Evolutionary conservation across 2,888 invertebrate genomes (phyloP), one percentile per base, ranked within the genome.

Genomic region (Galeopsomyia nigrocyanea): DNA sequence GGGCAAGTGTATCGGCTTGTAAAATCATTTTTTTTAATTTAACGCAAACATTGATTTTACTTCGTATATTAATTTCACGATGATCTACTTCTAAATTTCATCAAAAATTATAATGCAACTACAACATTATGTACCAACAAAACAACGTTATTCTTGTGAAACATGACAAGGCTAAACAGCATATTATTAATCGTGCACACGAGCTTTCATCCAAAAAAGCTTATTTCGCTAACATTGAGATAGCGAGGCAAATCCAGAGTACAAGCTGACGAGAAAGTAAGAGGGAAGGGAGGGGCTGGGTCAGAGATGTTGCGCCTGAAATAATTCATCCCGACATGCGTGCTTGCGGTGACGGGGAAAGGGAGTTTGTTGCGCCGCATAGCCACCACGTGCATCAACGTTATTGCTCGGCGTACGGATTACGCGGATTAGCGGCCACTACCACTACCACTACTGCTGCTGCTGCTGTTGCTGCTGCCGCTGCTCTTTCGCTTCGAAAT

Each of bases 331-430:
- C 57, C 16, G 16, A 13, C 13, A 47, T 57, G 26, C 21, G 39
- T 19, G 58, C 58, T 51, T 67, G 67, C 46, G 67, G 67, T 53
- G 46, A 63, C 63, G 64, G 46, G 53, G 39, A 67, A 39, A 39
- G 39, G 39, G 39, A 67, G 67, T 67, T 67, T 67, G 67, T 67
- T 60, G 50, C 60, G 50, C 67, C 49, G 49, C 51, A 49, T 64
- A 64, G 55, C n/a, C 64, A 39, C 39, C 39, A 64, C 55, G 65
- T 49, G 65, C 65, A 57, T 66, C 67, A 67, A 60, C 51, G 67
- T 74, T 71, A 76, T 75, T 73, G 68, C 71, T 39, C 67, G n/a
- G 49, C 61, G 10, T 39, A 39, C 39, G 57, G 51, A 55, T 68
- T 73, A 71, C 57, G 39, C 49, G 47, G 53, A 51, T 16, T 62